A percentile compares a stretch with the other conserved stretches of the same genome.
These are phyloP conservation scores for Apistogramma diplotaenia DNA, from an alignment of 2,113 vertebrate genomes.

Conservation along the genomic window DNA sequence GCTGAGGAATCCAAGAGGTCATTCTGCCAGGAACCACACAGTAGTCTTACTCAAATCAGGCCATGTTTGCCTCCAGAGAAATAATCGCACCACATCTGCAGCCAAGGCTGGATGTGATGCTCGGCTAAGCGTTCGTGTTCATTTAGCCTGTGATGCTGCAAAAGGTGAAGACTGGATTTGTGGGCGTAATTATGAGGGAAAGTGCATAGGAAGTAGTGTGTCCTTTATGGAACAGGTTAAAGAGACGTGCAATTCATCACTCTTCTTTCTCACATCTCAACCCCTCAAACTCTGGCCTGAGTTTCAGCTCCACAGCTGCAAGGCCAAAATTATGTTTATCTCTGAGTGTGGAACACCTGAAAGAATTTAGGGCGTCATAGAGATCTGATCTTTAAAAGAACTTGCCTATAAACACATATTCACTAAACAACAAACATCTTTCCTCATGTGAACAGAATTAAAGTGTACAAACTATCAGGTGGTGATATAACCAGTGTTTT, in stretches of 20 bases:
- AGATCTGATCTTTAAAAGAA: too few species aligned
- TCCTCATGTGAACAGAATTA: background rate
- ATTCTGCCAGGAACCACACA: conserved; percentile 44
- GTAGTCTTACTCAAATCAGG: conserved; percentile 15
- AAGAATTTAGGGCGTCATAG: background rate
- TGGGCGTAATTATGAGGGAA: background rate
- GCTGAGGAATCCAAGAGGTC: conserved; percentile 28
- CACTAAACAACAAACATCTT: background rate
- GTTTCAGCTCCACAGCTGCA: background rate
- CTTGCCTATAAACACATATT: too few species aligned
- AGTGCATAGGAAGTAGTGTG: background rate
- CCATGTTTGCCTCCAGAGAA: background rate
- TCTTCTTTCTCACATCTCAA: background rate
- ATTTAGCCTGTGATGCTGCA: background rate
- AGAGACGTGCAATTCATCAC: background rate
- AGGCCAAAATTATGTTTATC: background rate
- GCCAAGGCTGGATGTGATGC: background rate
- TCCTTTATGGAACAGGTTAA: background rate
- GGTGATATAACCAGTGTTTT: background rate
- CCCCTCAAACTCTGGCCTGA: background rate
- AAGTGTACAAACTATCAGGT: background rate
- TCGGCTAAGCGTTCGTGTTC: background rate
- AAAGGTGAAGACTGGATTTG: background rate
- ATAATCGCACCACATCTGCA: conserved; percentile 2
- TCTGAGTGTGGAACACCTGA: background rate